Conservation (phyloP, 2,888 invertebrate genomes). For the Zaprionus bogoriensis region DNA sequence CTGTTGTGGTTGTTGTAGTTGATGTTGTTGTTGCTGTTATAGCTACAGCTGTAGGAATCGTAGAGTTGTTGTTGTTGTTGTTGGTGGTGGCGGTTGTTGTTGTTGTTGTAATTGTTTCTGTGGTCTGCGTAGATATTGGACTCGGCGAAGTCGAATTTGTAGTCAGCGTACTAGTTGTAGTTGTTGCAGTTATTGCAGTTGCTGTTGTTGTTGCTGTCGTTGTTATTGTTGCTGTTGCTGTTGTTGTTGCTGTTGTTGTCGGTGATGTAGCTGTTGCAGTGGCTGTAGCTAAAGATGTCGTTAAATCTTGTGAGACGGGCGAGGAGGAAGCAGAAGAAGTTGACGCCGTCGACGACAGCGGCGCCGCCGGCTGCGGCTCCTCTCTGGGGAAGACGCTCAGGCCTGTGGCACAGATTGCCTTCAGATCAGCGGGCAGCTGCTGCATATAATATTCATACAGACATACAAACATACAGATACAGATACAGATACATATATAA, state of each 20-base stretch:
- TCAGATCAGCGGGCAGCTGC: conserved; percentile 42
- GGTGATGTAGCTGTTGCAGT: not conserved
- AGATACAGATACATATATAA: not conserved
- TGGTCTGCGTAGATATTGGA: conserved; percentile 13
- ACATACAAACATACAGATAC: conserved; percentile 24
- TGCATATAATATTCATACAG: conserved; percentile 25
- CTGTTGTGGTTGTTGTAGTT: conserved; percentile 1
- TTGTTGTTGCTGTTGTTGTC: not conserved
- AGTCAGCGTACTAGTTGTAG: conserved; percentile 1
- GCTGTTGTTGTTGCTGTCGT: not conserved
- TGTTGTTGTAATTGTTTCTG: not conserved
- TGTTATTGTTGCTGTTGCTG: not conserved
- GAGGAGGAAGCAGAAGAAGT: conserved; percentile 19
- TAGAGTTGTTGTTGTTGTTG: conserved; percentile 11
- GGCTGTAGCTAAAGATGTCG: not conserved
- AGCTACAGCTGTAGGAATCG: not conserved
- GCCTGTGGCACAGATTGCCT: conserved; percentile 39
- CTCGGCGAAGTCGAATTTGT: conserved; percentile 20
- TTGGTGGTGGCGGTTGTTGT: not conserved
- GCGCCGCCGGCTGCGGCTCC: conserved; percentile 7
- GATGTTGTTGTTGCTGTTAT: not conserved
- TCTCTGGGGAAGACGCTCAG: conserved; percentile 55
- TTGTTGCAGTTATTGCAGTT: conserved; percentile 11
- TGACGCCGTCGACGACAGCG: conserved; percentile 11
- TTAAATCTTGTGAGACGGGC: conserved; percentile 3